phyloP scores from a whole-genome alignment of 2,113 vertebrate species.

The Xiphophorus couchianus region DNA sequence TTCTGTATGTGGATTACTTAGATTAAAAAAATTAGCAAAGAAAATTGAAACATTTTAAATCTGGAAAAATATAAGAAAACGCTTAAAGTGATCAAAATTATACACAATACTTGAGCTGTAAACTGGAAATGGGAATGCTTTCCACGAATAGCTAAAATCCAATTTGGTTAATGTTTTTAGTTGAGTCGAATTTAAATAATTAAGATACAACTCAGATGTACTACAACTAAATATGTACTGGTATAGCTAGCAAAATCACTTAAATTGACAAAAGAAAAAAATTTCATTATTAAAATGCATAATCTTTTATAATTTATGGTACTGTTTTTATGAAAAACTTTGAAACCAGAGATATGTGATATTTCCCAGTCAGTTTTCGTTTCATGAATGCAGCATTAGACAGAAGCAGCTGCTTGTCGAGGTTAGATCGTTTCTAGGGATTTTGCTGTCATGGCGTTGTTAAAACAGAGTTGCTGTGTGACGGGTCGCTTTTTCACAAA shows the following conservation, averaged over 20 bases:
- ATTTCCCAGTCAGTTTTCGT: not conserved
- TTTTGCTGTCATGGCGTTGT: slow-evolving; percentile 75
- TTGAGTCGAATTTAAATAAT: too few relatives aligned
- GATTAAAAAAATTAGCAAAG: too few relatives aligned
- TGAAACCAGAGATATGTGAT: not conserved
- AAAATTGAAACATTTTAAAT: too few relatives aligned
- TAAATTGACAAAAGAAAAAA: too few relatives aligned
- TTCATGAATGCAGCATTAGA: slow-evolving; percentile 38
- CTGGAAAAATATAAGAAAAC: too few relatives aligned
- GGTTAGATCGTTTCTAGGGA: not conserved
- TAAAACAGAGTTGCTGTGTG: slow-evolving; percentile 64
- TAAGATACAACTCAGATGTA: not conserved
- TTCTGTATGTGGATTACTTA: too few relatives aligned
- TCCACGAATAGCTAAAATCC: too few relatives aligned
- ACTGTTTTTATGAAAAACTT: not conserved
- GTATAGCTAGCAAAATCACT: too few relatives aligned
- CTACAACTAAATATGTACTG: not conserved
- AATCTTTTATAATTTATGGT: not conserved
- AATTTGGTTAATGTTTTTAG: too few relatives aligned
- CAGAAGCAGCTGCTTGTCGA: slow-evolving; percentile 50
- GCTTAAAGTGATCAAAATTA: too few relatives aligned
- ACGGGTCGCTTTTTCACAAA: slow-evolving; percentile 61
- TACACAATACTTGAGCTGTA: too few relatives aligned
- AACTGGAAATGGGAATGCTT: too few relatives aligned
- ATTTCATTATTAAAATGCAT: not conserved